Conservation (phyloP, 2,113 vertebrate genomes). For the Aphyosemion australe region DNA sequence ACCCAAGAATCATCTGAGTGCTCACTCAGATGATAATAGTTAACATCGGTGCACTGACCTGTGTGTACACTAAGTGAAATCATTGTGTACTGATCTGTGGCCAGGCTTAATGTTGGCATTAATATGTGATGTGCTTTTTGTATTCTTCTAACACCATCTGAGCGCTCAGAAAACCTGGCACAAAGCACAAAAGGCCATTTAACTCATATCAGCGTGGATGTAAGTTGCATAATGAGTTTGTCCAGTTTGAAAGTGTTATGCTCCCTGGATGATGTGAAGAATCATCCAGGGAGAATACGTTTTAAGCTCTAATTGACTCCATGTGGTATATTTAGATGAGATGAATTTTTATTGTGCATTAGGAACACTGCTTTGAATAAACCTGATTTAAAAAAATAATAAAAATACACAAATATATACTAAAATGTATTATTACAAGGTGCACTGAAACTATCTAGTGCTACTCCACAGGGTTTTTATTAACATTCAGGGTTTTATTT, state of each 20-base stretch:
- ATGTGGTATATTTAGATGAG: too few species aligned
- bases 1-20: constrained; percentile 1
- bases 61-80: constrained; percentile 24
- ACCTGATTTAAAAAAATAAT: too few species aligned
- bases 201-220: neutral
- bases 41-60: constrained; percentile 40
- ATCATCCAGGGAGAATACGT: too few species aligned
- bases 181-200: neutral
- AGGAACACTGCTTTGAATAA: too few species aligned
- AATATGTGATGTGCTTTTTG: neutral
- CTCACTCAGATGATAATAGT: constrained; percentile 22
- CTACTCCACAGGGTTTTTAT: too few species aligned
- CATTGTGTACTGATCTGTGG: constrained; percentile 37
- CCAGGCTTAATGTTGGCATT: neutral
- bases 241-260: neutral
- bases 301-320: too few species aligned
- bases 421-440: too few species aligned
- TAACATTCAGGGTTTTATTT: too few species aligned
- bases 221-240: neutral
- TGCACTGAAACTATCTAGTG: too few species aligned
- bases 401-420: too few species aligned
- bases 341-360: too few species aligned
- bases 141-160: neutral
- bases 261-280: neutral
- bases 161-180: neutral